A percentile compares a stretch with the other conserved stretches of the same genome.
Conservation (phyloP, 2,888 invertebrate species). For the Mythimna lalbum region DNA sequence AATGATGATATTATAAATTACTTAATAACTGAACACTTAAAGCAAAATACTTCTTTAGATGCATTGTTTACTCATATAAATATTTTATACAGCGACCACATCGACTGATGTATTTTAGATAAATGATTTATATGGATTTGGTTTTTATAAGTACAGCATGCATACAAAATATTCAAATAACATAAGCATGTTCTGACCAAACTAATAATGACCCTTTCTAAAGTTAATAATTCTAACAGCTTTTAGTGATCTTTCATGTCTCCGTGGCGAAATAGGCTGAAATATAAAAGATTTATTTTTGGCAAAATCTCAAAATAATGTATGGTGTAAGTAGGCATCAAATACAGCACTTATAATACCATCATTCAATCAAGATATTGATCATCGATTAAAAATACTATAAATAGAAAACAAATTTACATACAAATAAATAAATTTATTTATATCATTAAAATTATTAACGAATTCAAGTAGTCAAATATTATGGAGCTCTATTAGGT, state of each 20-base stretch:
- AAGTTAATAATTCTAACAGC: neutral
- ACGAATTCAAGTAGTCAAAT: conserved; percentile 20
- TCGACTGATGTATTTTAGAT: conserved; percentile 48
- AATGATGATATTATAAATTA: conserved; percentile 64
- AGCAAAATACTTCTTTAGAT: conserved; percentile 59
- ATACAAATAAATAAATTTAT: conserved; percentile 19
- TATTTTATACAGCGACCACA: conserved; percentile 56
- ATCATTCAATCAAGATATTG: conserved; percentile 77
- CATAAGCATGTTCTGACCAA: neutral
- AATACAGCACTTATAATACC: conserved; percentile 26
- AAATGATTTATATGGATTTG: conserved; percentile 36
- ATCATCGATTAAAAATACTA: conserved; percentile 14
- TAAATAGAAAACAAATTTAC: conserved; percentile 16
- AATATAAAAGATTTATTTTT: conserved; percentile 59
- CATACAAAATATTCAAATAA: conserved; percentile 12
- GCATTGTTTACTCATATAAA: conserved; percentile 48
- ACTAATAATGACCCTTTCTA: neutral
- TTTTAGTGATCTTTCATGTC: neutral
- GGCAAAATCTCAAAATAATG: conserved; percentile 73
- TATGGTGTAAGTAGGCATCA: conserved; percentile 29
- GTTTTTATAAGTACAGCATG: conserved; percentile 26
- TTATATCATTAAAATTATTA: conserved; percentile 11
- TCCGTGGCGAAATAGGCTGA: neutral
- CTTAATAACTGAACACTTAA: conserved; percentile 58
- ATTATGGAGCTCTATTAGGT: conserved; percentile 20